Conservation (phyloP, 2,888 invertebrate species). For the Lepidonotus clava region DNA sequence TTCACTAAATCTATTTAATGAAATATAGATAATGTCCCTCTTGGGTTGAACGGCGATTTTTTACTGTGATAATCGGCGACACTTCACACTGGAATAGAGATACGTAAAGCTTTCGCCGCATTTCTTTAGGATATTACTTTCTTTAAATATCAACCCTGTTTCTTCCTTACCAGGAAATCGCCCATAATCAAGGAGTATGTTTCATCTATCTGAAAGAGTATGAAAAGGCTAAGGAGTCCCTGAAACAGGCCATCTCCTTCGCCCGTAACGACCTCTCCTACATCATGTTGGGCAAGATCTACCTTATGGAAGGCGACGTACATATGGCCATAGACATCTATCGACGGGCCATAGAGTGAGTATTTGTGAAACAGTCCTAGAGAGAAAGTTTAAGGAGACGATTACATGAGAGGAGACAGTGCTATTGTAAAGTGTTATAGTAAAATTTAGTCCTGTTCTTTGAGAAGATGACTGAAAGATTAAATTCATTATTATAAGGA, state of each 20-base stretch:
- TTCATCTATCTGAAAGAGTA: constrained; percentile 86
- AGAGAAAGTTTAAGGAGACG: too few species aligned
- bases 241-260: constrained; percentile 86
- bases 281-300: constrained; percentile 86
- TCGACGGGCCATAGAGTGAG: constrained; percentile 87
- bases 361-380: too few species aligned
- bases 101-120: not conserved
- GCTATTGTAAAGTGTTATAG: too few species aligned
- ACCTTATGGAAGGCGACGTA: constrained; percentile 85
- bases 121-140: not conserved
- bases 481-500: too few species aligned
- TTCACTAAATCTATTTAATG: too few species aligned
- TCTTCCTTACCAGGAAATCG: constrained; percentile 82
- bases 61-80: not conserved
- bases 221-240: constrained; percentile 86
- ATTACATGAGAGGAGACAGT: too few species aligned
- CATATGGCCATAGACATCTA: constrained; percentile 87
- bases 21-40: too few species aligned
- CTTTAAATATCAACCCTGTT: not conserved
- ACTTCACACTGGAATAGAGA: not conserved
- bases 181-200: constrained; percentile 84
- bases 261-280: constrained; percentile 89
- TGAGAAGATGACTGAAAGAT: too few species aligned
- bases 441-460: too few species aligned
- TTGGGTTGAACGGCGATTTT: too few species aligned